Evolutionary conservation across 2,113 vertebrate species (phyloP), one percentile per base, ranked within the genome.

Genomic region (Peromyscus californicus): DNA sequence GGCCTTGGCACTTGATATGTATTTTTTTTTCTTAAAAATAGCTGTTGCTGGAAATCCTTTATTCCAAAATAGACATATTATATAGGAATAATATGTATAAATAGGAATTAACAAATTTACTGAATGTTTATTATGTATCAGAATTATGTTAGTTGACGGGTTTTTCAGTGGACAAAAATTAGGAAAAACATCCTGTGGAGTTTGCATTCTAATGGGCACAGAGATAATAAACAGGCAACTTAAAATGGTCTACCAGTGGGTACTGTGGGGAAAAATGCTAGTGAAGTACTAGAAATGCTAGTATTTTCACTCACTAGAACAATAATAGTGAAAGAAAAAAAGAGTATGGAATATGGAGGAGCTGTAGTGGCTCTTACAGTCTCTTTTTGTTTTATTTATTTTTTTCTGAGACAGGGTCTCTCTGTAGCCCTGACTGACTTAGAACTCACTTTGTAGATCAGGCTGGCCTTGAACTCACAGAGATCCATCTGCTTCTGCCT

Each of bases 111-210:
- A 93, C 69, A 84, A 79, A 74, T 88, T 51, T 94, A 87, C 33
- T 94, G 48, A 63, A 42, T 76, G 75, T 90, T 92, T 91, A 10
- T 76, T 93, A 82, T 74, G 24, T 86, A 17, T 95, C 69, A 95
- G 33, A 74, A n/a, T 6, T 83, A 2, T 78, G 48, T 70, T 88
- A 94, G 79, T 90, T 88, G 22, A 39, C 59, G 31, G 36, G 91
- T 79, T 93, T 93, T 95, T 91, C 67, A 93, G 0, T 93, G 76
- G 61, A 70, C 33, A 90, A 87, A 51, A 87, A 42, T 17, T 65
- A 74, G 86, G 42, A 78, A 74, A 90, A 63, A 70, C 9, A 80
- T 84, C 39, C n/a, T 31, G 9, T 82, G 76, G 82, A 85, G 33
- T 89, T 89, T 93, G 17, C 31, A 21, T 93, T 95, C 42, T 86